Evolutionary conservation across 2,797 vertebrate genomes (phyloP).

Genomic region (Sarcophilus harrisii): DNA sequence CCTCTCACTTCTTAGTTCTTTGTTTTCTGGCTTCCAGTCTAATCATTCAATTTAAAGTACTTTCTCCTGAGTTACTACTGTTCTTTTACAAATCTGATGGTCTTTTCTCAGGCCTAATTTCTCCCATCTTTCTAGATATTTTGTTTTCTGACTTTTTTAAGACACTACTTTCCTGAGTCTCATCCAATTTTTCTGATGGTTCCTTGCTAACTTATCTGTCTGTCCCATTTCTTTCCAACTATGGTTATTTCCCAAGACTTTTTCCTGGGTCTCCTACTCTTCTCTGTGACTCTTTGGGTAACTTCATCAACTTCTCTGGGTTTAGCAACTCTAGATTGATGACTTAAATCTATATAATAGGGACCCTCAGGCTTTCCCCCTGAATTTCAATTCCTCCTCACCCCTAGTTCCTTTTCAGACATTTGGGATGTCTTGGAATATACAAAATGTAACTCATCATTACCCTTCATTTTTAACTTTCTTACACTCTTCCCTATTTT

Average conservation of each 20-base stretch:
- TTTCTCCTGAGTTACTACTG: neutral
- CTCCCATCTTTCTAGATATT: neutral
- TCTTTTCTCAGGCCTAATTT: neutral
- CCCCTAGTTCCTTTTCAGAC: neutral
- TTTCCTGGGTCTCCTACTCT: neutral
- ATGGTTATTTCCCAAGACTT: neutral
- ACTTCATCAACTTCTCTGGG: neutral
- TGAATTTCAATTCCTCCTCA: neutral
- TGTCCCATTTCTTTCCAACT: neutral
- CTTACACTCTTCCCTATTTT: neutral
- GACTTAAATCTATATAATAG: neutral
- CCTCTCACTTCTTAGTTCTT: neutral
- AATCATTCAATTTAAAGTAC: neutral
- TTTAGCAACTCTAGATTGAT: neutral
- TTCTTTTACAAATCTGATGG: neutral
- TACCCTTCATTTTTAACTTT: neutral
- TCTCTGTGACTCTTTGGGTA: neutral
- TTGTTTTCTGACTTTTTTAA: neutral
- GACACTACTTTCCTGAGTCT: neutral
- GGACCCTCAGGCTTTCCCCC: neutral
- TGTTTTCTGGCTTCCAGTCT: neutral
- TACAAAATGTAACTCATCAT: neutral
- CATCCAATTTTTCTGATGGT: neutral
- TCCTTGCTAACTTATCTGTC: neutral
- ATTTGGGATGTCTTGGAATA: neutral